Evolutionary conservation across 2,113 vertebrate genomes (phyloP), one percentile per base, ranked within the genome.

Genomic region (Actenoides lindsayi): DNA sequence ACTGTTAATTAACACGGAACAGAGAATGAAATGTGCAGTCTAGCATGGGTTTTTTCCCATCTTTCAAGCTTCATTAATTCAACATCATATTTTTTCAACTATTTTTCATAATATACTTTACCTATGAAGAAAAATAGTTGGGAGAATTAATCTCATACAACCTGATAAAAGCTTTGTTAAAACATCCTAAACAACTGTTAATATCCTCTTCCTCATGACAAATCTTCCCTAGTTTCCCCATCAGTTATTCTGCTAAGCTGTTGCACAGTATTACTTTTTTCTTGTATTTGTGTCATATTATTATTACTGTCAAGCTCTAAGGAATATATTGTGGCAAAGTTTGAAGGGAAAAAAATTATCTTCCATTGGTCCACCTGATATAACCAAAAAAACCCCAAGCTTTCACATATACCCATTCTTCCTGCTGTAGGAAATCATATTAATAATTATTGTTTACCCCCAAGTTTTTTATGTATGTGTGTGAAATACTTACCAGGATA

Each of bases 1-100:
- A 86, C 57, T 92, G 80, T 92, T 92, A 96, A 92, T 93, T 96
- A 92, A 95, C 65, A 51, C 9, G 11, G 73, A 79, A 86, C 17
- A 67, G 35, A 73, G 84, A 78, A 84, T 11, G 39, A 87, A 82
- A 94, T 82, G 33, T 78, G 53, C 73, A n/a, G 9, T 78, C 76
- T 68, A 75, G 51, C 27, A 60, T 78, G 42, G 0, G 0, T 0
- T 54, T 86, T n/a, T 89, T 83, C 83, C 69, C 12, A 21, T 83
- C 6, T 19, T 90, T 87, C 65, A 59, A 56, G 25, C 41, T 87
- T 94, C 57, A 87, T 92, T 86, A 94, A 89, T 90, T 93, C 73
- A 84, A 42, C 37, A 74, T 75, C 27, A 21, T 77, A 13, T 11
- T 81, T 94, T 94, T 94, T 83, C 31, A 89, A 63, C 24, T 73